A percentile compares a stretch with the other conserved stretches of the same genome.
Evolutionary conservation across 2,888 invertebrate species (phyloP).

Genomic region (Tanytarsus gracilentus): DNA sequence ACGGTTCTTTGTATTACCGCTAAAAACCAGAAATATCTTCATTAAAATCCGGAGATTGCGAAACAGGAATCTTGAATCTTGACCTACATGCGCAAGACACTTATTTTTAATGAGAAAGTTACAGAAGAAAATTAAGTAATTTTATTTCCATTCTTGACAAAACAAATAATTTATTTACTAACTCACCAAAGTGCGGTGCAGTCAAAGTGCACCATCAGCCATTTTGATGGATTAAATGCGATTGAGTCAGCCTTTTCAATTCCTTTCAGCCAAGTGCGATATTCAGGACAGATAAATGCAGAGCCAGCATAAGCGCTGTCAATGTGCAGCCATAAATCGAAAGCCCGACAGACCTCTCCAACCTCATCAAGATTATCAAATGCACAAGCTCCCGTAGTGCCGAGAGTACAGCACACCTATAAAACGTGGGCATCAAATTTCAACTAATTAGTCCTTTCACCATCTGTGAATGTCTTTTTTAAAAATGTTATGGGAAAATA

Average conservation of each 20-base stretch:
- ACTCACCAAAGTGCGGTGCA: conserved; percentile 96
- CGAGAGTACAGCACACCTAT: conserved; percentile 89
- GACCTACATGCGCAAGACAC: too few species aligned
- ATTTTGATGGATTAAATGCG: conserved; percentile 97
- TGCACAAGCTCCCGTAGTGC: conserved; percentile 94
- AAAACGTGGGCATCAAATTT: conserved; percentile 31
- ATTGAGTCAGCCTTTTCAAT: conserved; percentile 90
- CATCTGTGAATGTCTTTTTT: too few species aligned
- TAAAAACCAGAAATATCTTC: too few species aligned
- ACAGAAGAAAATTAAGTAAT: too few species aligned
- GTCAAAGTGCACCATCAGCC: conserved; percentile 98
- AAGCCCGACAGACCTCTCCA: conserved; percentile 58
- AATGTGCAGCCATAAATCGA: conserved; percentile 89
- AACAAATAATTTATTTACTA: too few species aligned
- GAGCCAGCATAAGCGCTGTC: conserved; percentile 98
- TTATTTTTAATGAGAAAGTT: too few species aligned
- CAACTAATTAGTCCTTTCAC: not conserved
- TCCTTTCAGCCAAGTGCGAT: conserved; percentile 79
- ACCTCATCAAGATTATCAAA: conserved; percentile 78
- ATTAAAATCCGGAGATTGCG: too few species aligned
- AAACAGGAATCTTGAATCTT: too few species aligned
- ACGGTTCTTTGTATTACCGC: too few species aligned
- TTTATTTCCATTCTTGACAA: too few species aligned
- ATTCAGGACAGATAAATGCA: conserved; percentile 93
- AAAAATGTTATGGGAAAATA: too few species aligned